Conservation (phyloP, 2,888 invertebrate genomes). For the Dasypogon diadema region DNA sequence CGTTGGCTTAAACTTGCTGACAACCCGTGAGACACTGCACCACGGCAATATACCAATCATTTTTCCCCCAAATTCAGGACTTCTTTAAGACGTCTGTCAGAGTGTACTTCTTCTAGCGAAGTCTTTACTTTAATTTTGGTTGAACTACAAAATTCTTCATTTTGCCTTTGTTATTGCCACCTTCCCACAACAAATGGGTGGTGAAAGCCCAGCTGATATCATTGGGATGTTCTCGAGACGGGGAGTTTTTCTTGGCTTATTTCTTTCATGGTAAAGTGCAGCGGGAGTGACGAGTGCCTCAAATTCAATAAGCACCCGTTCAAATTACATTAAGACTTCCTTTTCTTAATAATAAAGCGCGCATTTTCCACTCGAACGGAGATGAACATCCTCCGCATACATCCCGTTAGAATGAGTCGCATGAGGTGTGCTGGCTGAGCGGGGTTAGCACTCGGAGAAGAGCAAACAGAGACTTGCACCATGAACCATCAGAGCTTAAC, state of each 20-base stretch:
- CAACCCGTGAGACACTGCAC: too few relatives aligned
- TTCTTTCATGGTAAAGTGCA: neutral
- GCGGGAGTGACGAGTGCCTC: slow-evolving; percentile 15
- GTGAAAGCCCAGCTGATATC: neutral
- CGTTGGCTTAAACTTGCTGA: too few relatives aligned
- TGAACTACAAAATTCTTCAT: too few relatives aligned
- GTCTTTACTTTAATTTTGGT: too few relatives aligned
- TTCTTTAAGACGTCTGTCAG: too few relatives aligned
- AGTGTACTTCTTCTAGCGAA: too few relatives aligned
- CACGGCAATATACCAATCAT: too few relatives aligned
- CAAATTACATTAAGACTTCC: slow-evolving; percentile 56
- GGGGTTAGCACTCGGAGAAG: slow-evolving; percentile 18
- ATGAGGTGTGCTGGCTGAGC: slow-evolving; percentile 13
- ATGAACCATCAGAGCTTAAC: slow-evolving; percentile 8
- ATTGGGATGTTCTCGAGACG: slow-evolving; percentile 6
- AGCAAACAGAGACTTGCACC: slow-evolving; percentile 19
- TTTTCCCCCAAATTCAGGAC: too few relatives aligned
- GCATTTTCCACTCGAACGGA: slow-evolving; percentile 55
- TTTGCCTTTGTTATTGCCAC: neutral
- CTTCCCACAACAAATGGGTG: neutral
- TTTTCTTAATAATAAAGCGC: slow-evolving; percentile 56
- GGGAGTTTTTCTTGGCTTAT: neutral
- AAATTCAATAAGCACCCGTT: slow-evolving; percentile 56
- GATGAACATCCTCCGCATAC: slow-evolving; percentile 54
- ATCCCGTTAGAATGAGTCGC: slow-evolving; percentile 16